Conservation (phyloP, 2,888 invertebrate genomes). For the Drosophila subquinaria region DNA sequence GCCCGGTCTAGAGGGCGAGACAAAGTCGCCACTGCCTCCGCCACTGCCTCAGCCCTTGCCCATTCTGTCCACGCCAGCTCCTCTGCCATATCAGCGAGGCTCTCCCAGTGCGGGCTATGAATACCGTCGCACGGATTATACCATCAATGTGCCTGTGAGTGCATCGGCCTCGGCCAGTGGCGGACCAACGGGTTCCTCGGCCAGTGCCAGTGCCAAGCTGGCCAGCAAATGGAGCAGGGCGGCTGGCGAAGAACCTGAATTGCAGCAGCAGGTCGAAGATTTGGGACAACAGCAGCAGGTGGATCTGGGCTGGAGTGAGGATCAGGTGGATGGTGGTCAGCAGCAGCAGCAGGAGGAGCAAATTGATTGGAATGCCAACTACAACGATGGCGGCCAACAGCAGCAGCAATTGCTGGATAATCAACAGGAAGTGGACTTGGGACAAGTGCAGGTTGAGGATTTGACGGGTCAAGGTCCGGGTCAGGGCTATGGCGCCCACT, state of each 20-base stretch:
- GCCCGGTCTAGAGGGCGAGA: conserved; percentile 78
- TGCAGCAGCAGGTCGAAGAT: conserved; percentile 62
- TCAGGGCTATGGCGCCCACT: conserved; percentile 27
- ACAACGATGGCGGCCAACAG: conserved; percentile 46
- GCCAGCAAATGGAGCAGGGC: conserved; percentile 58
- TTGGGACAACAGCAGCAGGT: conserved; percentile 54
- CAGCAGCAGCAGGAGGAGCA: conserved; percentile 47
- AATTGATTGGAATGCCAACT: conserved; percentile 38
- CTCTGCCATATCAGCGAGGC: conserved; percentile 42
- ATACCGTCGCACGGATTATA: conserved; percentile 64
- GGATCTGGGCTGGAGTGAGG: conserved; percentile 43
- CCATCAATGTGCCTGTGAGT: conserved; percentile 56
- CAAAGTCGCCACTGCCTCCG: conserved; percentile 35
- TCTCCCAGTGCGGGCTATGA: conserved; percentile 41
- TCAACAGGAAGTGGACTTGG: conserved; percentile 13
- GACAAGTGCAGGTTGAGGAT: conserved; percentile 59
- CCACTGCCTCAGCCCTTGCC: conserved; percentile 41
- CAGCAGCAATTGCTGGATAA: conserved; percentile 46
- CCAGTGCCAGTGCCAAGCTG: conserved; percentile 50
- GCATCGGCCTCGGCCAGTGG: conserved; percentile 62
- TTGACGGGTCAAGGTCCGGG: conserved; percentile 24
- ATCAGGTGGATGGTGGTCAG: conserved; percentile 47
- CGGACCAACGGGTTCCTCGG: conserved; percentile 54
- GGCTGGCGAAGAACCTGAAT: conserved; percentile 53
- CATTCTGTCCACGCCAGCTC: conserved; percentile 39